These are phyloP conservation scores for Sinocyclocheilus grahami DNA, from an alignment of 2,113 vertebrate genomes.

Conservation along the genomic window DNA sequence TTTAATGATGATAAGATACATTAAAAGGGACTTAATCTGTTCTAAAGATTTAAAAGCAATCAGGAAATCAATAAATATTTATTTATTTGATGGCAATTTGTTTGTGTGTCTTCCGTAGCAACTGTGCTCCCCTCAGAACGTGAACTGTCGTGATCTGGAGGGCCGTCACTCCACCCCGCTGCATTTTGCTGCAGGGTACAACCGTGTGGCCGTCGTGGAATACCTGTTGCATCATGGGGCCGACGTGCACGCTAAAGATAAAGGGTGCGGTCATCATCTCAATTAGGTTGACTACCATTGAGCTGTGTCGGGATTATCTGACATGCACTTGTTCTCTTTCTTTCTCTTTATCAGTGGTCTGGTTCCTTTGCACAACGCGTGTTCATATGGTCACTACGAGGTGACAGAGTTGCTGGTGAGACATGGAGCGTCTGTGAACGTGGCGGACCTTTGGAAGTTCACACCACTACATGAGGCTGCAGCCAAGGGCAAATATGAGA, in stretches of 20 bases:
- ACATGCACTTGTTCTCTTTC: background rate
- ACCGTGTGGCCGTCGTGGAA: constrained; percentile 94
- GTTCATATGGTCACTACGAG: constrained; percentile 97
- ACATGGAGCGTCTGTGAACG: constrained; percentile 95
- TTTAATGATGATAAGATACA: background rate
- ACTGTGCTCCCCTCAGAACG: constrained; percentile 97
- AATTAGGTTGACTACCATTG: background rate
- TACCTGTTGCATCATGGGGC: constrained; percentile 95
- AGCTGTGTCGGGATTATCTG: background rate
- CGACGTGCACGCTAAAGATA: constrained; percentile 98
- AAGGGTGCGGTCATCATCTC: constrained; percentile 79
- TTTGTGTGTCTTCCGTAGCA: constrained; percentile 76
- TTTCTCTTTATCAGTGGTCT: constrained; percentile 79
- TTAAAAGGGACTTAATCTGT: background rate
- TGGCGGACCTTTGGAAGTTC: constrained; percentile 98
- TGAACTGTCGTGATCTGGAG: constrained; percentile 95
- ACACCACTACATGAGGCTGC: constrained; percentile 97
- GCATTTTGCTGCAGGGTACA: constrained; percentile 97
- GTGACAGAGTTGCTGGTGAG: constrained; percentile 94
- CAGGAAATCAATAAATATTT: background rate
- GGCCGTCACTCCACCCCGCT: constrained; percentile 96
- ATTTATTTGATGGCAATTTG: background rate
- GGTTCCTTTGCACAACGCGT: constrained; percentile 98
- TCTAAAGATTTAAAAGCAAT: background rate
- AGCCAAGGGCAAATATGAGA: constrained; percentile 99